These are phyloP conservation scores for Holocentrus rufus DNA, from an alignment of 2,797 vertebrate genomes.

Conservation along the genomic window DNA sequence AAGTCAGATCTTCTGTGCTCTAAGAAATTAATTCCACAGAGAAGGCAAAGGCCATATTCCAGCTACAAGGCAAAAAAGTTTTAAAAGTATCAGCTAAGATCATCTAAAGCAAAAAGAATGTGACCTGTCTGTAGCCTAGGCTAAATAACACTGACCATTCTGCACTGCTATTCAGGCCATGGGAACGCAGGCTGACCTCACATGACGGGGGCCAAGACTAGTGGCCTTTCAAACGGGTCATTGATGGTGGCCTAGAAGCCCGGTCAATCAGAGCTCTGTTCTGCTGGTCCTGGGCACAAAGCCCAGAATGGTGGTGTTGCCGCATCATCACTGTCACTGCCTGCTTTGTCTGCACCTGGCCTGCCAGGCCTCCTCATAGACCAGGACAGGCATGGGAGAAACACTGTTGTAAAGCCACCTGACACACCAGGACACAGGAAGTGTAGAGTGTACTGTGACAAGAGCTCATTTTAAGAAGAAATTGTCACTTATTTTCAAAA, in stretches of 20 bases:
- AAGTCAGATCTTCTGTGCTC: neutral
- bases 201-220: conserved; percentile 31
- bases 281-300: conserved; percentile 54
- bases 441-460: neutral
- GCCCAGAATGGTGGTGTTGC: conserved; percentile 59
- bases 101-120: neutral
- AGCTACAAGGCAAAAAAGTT: neutral
- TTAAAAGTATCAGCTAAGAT: neutral
- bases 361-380: conserved; percentile 24
- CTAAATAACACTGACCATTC: conserved; percentile 4
- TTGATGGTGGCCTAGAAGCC: conserved; percentile 50
- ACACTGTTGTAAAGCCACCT: conserved; percentile 11
- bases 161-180: conserved; percentile 21
- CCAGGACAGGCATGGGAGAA: conserved; percentile 12
- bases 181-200: conserved; percentile 37
- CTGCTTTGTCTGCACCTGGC: conserved; percentile 72
- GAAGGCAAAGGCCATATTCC: neutral
- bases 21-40: neutral
- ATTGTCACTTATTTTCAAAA: neutral
- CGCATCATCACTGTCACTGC: conserved; percentile 59
- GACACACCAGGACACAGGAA: conserved; percentile 5
- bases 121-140: neutral
- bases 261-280: conserved; percentile 69
- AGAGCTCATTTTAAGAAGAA: neutral
- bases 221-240: conserved; percentile 64